Evolutionary conservation across 2,888 invertebrate species (phyloP), one percentile per base, ranked within the genome.

Genomic region (Hanleya hanleyi): DNA sequence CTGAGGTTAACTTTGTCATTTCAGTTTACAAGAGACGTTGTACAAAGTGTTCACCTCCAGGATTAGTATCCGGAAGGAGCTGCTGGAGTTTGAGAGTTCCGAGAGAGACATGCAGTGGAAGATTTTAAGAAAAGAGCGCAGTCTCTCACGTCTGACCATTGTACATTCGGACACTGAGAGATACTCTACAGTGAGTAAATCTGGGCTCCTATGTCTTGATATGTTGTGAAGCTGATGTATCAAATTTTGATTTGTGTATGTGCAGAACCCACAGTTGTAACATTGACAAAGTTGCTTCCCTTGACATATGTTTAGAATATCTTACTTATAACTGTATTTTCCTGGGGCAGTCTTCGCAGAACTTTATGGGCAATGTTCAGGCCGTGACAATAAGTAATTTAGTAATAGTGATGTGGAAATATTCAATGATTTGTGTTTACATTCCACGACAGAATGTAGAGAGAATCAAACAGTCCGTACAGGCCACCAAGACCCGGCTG

Each of bases 21-120:
- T 4, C 66, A 84, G 84, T 64, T 71, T 81, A 33, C 73, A 79
- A 65, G 77, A 74, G 15, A 65, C 69, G 9, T 69, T 84, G 33
- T 67, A 74, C 3, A 77, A 77, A 32, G 77, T 86, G 32, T 86
- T 86, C 76, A 76, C 74, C 7, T 71, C 76, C 29, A 78, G 87
- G 26, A 71, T 78, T n/a, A 73, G 74, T 29, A 73, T 82, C 22
- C 70, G 81, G 5, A 73, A 80, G 65, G 82, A 86, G 47, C 80
- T 85, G 69, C 69, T 86, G 47, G 83, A 85, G 65, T 75, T 81
- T 64, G 88, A 88, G 71, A 76, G 83, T 32, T 71, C 80, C 6
- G 71, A 84, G 26, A 69, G 86, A 35, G 86, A 86, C 65, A 75
- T 86, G 12, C 75, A 82, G 65, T 86, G 84, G 84, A 87, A 84